phyloP scores from a whole-genome alignment of 2,797 vertebrate species.

The Tachyglossus aculeatus region DNA sequence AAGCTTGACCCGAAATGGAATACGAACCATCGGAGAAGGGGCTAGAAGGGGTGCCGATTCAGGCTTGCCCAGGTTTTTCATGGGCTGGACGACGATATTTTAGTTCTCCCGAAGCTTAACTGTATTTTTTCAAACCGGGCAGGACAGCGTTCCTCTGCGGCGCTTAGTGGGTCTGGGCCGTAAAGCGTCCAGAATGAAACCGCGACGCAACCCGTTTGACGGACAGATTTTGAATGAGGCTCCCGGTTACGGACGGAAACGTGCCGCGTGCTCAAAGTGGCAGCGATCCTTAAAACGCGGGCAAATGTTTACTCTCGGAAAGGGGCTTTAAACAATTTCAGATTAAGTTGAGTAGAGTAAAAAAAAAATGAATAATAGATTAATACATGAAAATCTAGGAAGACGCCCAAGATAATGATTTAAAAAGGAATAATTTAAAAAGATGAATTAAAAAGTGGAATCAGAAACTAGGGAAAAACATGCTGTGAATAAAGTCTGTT shows the following conservation, averaged over 20 bases:
- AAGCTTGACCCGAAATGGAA: slow-evolving; percentile 73
- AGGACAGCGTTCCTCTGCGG: slow-evolving; percentile 69
- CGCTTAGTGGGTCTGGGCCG: slow-evolving; percentile 71
- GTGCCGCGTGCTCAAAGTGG: slow-evolving; percentile 68
- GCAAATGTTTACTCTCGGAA: slow-evolving; percentile 78
- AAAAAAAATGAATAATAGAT: slow-evolving; percentile 83
- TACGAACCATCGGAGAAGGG: slow-evolving; percentile 67
- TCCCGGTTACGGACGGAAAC: slow-evolving; percentile 70
- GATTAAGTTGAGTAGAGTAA: slow-evolving; percentile 78
- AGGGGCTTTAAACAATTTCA: slow-evolving; percentile 81
- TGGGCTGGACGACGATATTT: slow-evolving; percentile 67
- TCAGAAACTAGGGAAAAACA: slow-evolving; percentile 87
- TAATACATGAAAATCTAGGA: slow-evolving; percentile 82
- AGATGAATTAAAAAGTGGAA: slow-evolving; percentile 85
- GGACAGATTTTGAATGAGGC: slow-evolving; percentile 72
- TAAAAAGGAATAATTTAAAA: slow-evolving; percentile 89
- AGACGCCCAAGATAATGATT: slow-evolving; percentile 85
- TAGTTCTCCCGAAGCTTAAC: slow-evolving; percentile 62
- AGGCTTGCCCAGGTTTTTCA: slow-evolving; percentile 72
- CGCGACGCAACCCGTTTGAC: slow-evolving; percentile 72
- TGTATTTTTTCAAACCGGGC: slow-evolving; percentile 61
- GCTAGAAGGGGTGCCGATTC: no score
- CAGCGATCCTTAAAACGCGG: slow-evolving; percentile 70
- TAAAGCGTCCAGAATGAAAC: slow-evolving; percentile 68
- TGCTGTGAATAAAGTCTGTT: slow-evolving; percentile 88